Conservation (phyloP, 2,113 vertebrate genomes). For the Sigmodon hispidus region DNA sequence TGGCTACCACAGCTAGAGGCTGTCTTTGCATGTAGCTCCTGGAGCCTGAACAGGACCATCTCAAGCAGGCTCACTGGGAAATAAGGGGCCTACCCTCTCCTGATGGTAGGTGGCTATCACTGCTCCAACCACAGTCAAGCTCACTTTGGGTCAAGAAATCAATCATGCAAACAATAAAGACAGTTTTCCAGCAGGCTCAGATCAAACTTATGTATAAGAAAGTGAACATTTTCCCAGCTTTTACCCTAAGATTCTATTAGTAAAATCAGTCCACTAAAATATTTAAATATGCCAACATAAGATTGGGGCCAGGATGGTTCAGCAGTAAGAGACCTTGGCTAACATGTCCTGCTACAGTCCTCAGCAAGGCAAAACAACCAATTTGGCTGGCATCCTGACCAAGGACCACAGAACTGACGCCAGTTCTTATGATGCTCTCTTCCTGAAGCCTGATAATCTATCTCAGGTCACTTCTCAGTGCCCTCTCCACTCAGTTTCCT, state of each 20-base stretch:
- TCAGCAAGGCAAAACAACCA: neutral
- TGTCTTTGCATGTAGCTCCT: neutral
- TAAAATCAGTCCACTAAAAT: conserved; percentile 44
- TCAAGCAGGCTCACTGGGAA: conserved; percentile 61
- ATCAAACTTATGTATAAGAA: conserved; percentile 79
- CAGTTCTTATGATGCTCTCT: neutral
- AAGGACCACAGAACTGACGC: neutral
- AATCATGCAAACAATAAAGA: conserved; percentile 82
- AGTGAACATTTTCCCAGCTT: conserved; percentile 69
- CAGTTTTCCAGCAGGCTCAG: conserved; percentile 78
- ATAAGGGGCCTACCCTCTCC: conserved; percentile 58
- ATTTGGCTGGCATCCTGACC: neutral
- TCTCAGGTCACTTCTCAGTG: neutral
- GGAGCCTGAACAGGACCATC: neutral
- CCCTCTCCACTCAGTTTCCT: neutral
- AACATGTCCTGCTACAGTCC: neutral
- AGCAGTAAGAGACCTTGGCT: neutral
- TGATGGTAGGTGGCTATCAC: conserved; percentile 78
- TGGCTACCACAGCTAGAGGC: neutral
- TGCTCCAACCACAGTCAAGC: conserved; percentile 83
- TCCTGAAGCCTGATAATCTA: neutral
- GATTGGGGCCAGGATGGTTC: neutral
- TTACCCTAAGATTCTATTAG: conserved; percentile 66
- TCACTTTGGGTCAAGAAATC: conserved; percentile 84
- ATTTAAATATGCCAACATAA: neutral